Conservation (phyloP, 2,797 vertebrate species). For the Pteropus rufus region DNA sequence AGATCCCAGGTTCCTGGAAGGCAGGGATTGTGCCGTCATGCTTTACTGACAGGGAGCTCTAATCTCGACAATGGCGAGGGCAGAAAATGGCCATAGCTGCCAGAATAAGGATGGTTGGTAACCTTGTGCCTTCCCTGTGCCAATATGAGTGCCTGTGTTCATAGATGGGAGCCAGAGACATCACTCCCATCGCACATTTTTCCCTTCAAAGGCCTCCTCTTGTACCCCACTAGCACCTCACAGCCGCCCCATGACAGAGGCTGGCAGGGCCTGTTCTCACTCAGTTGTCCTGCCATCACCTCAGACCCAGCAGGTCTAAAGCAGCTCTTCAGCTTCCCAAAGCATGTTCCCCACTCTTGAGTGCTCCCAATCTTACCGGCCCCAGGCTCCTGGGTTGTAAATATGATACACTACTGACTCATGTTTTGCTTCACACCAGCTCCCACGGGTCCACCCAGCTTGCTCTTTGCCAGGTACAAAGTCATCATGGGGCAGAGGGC, state of each 20-base stretch:
- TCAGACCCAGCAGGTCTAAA: not conserved
- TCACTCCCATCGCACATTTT: not conserved
- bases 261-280: not conserved
- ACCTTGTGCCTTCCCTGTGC: not conserved
- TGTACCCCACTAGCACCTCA: not conserved
- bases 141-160: not conserved
- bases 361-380: not conserved
- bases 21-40: not conserved
- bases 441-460: constrained; percentile 58
- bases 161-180: not conserved
- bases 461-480: constrained; percentile 44
- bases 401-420: constrained; percentile 61
- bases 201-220: not conserved
- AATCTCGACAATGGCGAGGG: too few species aligned
- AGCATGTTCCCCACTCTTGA: not conserved
- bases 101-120: not conserved
- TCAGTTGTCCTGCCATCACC: not conserved
- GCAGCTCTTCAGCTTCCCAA: not conserved
- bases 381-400: not conserved
- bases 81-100: not conserved
- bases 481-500: constrained; percentile 51
- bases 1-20: not conserved
- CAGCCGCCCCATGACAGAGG: not conserved
- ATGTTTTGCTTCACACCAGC: constrained; percentile 7
- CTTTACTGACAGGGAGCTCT: not conserved